Evolutionary conservation across 2,888 invertebrate genomes (phyloP).

Genomic region (Idaea straminata): DNA sequence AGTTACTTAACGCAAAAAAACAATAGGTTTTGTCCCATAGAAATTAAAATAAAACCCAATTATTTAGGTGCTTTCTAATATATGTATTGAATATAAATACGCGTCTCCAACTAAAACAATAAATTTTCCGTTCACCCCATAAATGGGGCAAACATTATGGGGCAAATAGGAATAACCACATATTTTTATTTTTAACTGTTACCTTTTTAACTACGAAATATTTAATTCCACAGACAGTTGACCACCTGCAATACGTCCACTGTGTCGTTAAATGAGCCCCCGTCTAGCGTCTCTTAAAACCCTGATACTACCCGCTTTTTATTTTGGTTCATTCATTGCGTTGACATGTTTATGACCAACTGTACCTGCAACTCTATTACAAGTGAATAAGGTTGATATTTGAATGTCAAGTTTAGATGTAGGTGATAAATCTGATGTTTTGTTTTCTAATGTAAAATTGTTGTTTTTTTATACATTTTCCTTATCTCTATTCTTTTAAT

Average conservation of each 20-base stretch:
- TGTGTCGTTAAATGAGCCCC: slow-evolving; percentile 23
- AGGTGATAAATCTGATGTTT: slow-evolving; percentile 23
- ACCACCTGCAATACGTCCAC: slow-evolving; percentile 2
- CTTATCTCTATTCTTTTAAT: slow-evolving; percentile 2
- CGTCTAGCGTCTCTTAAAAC: slow-evolving; percentile 28
- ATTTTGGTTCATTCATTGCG: slow-evolving; percentile 30
- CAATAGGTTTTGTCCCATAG: not conserved
- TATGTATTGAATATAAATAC: not conserved
- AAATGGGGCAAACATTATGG: not conserved
- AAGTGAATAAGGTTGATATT: not conserved
- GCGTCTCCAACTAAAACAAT: too few species aligned
- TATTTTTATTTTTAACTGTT: too few species aligned
- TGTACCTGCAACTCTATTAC: not conserved
- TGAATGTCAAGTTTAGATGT: not conserved
- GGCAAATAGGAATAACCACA: not conserved
- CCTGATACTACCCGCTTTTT: slow-evolving; percentile 28
- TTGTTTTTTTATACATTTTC: slow-evolving; percentile 13
- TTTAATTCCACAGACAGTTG: not conserved
- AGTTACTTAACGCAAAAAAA: not conserved
- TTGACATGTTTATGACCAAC: slow-evolving; percentile 26
- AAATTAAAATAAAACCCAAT: not conserved
- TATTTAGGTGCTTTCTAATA: not conserved
- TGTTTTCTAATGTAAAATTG: slow-evolving; percentile 23
- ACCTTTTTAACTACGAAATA: too few species aligned
- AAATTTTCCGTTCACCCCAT: not conserved